Evolutionary conservation across 2,888 invertebrate genomes (phyloP).

Genomic region (Drosophila ezoana): DNA sequence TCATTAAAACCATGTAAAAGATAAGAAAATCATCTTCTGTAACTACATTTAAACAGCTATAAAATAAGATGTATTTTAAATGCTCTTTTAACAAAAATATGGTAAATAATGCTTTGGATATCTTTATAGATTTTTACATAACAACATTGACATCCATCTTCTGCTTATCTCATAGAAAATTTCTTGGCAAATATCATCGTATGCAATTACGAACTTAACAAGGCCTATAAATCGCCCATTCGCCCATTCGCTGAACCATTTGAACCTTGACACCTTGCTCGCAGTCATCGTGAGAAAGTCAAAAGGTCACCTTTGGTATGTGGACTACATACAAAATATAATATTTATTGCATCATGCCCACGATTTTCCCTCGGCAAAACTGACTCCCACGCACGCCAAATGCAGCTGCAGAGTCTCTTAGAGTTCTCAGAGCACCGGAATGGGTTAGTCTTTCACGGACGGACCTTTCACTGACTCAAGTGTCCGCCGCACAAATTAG

Average conservation of each 20-base stretch:
- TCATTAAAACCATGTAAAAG: too few species aligned
- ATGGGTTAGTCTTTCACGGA: slow-evolving; percentile 58
- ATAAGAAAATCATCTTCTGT: too few species aligned
- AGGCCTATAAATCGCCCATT: neutral
- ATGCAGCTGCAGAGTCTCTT: slow-evolving; percentile 58
- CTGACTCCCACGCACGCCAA: slow-evolving; percentile 74
- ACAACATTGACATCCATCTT: too few species aligned
- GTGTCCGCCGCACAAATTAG: slow-evolving; percentile 75
- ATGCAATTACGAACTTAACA: too few species aligned
- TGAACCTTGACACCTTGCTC: slow-evolving; percentile 41
- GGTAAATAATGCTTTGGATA: too few species aligned
- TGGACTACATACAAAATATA: neutral
- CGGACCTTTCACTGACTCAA: slow-evolving; percentile 70
- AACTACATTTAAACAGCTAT: too few species aligned
- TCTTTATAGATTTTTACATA: too few species aligned
- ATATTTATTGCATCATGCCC: slow-evolving; percentile 67
- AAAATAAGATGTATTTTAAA: too few species aligned
- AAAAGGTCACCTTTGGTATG: neutral
- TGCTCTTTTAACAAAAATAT: too few species aligned
- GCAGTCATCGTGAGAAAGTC: slow-evolving; percentile 56
- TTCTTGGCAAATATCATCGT: too few species aligned
- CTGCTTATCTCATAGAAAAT: too few species aligned
- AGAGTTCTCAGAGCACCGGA: slow-evolving; percentile 31
- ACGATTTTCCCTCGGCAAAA: slow-evolving; percentile 48
- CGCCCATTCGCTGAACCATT: slow-evolving; percentile 7